Evolutionary conservation across 2,797 vertebrate species (phyloP), one percentile per base, ranked within the genome.

Genomic region (Eurystomus glaucurus): DNA sequence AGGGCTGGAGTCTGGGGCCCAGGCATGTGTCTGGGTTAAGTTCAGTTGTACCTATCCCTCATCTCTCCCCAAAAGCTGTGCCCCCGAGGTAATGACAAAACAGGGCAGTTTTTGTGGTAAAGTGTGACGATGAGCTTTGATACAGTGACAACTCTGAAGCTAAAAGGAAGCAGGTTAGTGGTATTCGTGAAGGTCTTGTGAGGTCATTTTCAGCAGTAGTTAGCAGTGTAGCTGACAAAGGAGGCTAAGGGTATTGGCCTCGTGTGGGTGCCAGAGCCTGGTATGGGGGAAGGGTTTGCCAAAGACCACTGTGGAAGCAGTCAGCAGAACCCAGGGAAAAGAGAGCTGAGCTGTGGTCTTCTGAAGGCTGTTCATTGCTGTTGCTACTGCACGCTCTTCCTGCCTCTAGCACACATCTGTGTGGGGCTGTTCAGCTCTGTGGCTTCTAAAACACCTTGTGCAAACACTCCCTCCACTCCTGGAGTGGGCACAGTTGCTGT

Each of bases 401-500:
- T 89, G 64, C 54, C 29, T n/a, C 28, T 65, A 29, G 50, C 19
- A 8, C 68, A 18, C 13, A 4, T 52, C 25, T 12, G 19, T 25
- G 71, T 1, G 9, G 61, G 14, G 35, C 61, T 86, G 31, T 58
- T 88, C 39, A 28, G n/a, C 41, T 64, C 50, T 50, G 23, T 61
- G 69, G 41, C 23, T 83, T 78, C 54, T 26, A 16, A 50, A 68
- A 6, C n/a, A 39, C 52, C 23, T 51, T 39, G 10, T 76, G 57
- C 46, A 64, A 79, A 64, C 6, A 1, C 14, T n/a, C 11, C 19
- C 20, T 55, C 23, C 3, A 1, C 25, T 45, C 12, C 19, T 51
- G 35, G 26, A n/a, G 18, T 0, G 0, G 26, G 41, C 41, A 52
- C 46, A 11, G 41, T 12, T 7, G 5, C 37, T 0, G 0, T 41